phyloP scores from a whole-genome alignment of 2,113 vertebrate genomes.

The Lamprologus lemairii region DNA sequence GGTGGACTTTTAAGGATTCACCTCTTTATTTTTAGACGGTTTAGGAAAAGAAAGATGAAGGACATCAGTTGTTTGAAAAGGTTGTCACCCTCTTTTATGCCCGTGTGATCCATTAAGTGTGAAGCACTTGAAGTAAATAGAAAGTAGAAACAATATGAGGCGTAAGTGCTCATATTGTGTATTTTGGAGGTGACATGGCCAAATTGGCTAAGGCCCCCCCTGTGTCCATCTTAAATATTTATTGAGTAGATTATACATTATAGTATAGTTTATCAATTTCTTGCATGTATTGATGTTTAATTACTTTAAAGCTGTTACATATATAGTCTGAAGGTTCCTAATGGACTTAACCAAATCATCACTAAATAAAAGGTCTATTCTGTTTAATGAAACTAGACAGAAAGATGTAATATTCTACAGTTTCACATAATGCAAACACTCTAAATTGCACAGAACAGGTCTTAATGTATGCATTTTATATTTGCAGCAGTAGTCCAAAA shows the following conservation, averaged over 20 bases:
- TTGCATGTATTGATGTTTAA: background rate
- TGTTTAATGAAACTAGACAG: background rate
- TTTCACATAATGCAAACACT: background rate
- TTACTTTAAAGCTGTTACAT: background rate
- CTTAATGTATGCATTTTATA: background rate
- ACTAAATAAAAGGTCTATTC: background rate
- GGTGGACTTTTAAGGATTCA: background rate
- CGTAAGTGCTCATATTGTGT: accelerated
- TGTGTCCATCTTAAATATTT: background rate
- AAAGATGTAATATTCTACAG: background rate
- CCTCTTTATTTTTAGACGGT: background rate
- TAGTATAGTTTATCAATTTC: background rate
- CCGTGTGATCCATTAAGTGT: background rate
- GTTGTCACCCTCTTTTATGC: background rate
- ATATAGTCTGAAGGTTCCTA: background rate
- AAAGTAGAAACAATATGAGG: background rate
- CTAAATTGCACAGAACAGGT: background rate
- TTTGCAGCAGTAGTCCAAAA: background rate
- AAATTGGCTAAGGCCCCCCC: background rate
- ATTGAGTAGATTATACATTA: background rate
- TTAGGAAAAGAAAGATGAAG: background rate
- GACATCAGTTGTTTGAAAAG: background rate
- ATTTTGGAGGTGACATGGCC: background rate
- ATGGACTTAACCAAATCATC: background rate
- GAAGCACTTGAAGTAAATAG: background rate